Evolutionary conservation across 2,888 invertebrate species (phyloP), one percentile per base, ranked within the genome.

Genomic region (Ennomos quercinarius): DNA sequence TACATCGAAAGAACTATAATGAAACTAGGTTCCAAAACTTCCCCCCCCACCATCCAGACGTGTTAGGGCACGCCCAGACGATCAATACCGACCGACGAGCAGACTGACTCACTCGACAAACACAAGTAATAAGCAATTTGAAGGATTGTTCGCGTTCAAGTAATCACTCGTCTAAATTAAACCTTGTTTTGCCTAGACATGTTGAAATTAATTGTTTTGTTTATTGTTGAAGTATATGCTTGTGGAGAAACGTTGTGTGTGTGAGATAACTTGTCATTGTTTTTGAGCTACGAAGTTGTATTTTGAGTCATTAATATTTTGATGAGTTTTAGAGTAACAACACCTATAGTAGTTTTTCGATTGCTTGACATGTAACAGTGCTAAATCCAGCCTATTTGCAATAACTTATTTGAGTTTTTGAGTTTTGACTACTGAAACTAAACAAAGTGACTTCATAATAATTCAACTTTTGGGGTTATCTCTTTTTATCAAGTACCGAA

Each of bases 1-100:
- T 27, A 27, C 4, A 27, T 27, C 4, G 17, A 17, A 10, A 13
- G 8, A 34, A 38, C 0, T 27, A 6, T 27, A 6, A 27, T 27
- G 37, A 52, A 52, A 41, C 48, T 58, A 53, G 53, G 40, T 44
- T 50, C 8, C 27, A 13, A 51, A 43, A 46, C 36, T 48, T 46
- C 3, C 42, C 53, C 51, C 12, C 47, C 35, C 45, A 27, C 47
- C 44, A 35, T 39, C 49, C 40, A 44, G 49, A 35, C 50, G 44
- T 41, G 49, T 10, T 13, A 67, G 57, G 73, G 74, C 53, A 70
- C 60, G 69, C 63, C 51, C 59, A 63, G 58, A 64, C 69, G 65
- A 69, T 70, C 73, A 58, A 73, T 74, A 70, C 55, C 36, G 17
- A 10, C 12, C 47, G 47, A 52, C 47, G 47, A 13, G 51, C 53